phyloP scores from a whole-genome alignment of 2,113 vertebrate species.

The Andinoacara biseriatus region DNA sequence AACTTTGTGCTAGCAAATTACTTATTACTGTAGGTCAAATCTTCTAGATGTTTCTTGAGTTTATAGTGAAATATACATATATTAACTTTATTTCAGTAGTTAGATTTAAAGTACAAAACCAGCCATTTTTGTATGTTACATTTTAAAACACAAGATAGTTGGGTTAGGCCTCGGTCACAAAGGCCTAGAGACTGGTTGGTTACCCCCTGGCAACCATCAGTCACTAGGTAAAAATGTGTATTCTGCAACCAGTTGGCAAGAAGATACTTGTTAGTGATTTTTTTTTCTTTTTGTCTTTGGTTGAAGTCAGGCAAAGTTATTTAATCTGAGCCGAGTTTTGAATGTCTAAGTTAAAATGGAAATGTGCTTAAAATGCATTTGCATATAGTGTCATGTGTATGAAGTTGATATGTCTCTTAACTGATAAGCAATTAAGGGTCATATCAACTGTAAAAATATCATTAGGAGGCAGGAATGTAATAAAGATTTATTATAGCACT shows the following conservation, averaged over 20 bases:
- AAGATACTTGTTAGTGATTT: neutral
- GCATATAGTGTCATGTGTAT: neutral
- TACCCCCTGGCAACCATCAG: neutral
- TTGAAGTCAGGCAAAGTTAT: too few species aligned
- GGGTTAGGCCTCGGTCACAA: neutral
- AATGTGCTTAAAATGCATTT: neutral
- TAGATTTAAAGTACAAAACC: neutral
- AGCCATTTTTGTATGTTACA: neutral
- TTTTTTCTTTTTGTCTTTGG: too few species aligned
- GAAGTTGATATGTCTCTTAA: neutral
- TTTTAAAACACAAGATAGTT: neutral
- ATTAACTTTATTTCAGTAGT: neutral
- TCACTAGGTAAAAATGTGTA: neutral
- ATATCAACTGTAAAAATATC: neutral
- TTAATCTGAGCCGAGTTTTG: neutral
- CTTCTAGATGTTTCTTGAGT: neutral
- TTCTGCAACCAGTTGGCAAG: neutral
- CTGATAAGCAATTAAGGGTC: neutral
- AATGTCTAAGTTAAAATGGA: neutral
- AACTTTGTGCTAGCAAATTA: neutral
- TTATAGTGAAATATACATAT: neutral
- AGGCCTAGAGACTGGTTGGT: neutral
- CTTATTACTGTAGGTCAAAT: neutral
- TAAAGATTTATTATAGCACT: neutral
- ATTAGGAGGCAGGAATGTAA: neutral